phyloP scores from a whole-genome alignment of 2,113 vertebrate species.

The Pseudopipra pipra region DNA sequence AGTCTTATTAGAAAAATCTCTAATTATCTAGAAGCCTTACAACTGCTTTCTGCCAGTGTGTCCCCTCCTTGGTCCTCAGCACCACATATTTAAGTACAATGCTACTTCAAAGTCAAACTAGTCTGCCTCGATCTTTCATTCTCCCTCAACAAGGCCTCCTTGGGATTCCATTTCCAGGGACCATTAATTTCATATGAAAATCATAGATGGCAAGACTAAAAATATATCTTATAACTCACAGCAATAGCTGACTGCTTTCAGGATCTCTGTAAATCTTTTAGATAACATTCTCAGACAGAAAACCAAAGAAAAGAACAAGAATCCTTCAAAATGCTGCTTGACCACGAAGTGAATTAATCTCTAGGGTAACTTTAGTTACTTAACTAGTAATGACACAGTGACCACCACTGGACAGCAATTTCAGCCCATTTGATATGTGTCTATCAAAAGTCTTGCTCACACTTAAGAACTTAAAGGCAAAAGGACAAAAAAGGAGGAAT shows the following conservation, averaged over 20 bases:
- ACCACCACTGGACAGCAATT: neutral
- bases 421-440: neutral
- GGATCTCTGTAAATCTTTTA: slow-evolving; percentile 9
- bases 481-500: neutral
- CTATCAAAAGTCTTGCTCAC: neutral
- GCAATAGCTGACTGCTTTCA: slow-evolving; percentile 2
- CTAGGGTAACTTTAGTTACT: neutral
- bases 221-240: slow-evolving; percentile 5
- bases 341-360: neutral
- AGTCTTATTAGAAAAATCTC: slow-evolving; percentile 13
- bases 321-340: neutral
- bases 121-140: neutral
- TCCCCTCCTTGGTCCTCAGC: neutral
- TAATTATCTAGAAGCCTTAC: neutral
- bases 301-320: neutral
- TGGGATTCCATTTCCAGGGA: slow-evolving; percentile 1
- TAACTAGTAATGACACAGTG: neutral
- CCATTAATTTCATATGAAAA: slow-evolving; percentile 42
- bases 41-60: neutral
- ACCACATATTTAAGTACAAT: neutral
- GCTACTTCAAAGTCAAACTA: neutral
- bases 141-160: neutral
- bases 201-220: slow-evolving; percentile 46
- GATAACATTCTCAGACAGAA: neutral
- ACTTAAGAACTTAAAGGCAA: neutral